Evolutionary conservation across 2,888 invertebrate genomes (phyloP).

Genomic region (Cheilosia scutellata): DNA sequence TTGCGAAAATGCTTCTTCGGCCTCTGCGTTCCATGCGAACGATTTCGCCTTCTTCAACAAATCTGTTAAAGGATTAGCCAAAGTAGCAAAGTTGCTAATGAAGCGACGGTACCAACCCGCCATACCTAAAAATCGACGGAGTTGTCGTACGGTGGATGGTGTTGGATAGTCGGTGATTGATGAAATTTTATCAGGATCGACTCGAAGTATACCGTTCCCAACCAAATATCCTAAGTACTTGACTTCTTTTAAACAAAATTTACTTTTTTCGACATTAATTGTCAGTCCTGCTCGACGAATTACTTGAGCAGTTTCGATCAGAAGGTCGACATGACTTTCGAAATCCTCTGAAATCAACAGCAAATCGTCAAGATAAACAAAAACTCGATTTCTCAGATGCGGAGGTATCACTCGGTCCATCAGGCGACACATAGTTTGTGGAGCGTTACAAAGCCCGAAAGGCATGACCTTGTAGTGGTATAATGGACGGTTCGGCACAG

Average conservation of each 20-base stretch:
- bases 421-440: neutral
- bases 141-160: neutral
- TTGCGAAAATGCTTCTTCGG: no score
- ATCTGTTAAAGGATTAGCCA: neutral
- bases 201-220: no score
- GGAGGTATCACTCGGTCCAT: neutral
- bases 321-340: neutral
- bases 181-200: no score
- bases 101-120: neutral
- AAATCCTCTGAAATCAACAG: neutral
- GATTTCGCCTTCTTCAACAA: neutral
- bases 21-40: neutral
- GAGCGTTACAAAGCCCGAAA: neutral
- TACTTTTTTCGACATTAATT: conserved; percentile 1
- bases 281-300: neutral
- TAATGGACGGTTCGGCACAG: no score
- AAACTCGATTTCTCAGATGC: neutral
- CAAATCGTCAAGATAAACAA: conserved; percentile 14
- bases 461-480: no score
- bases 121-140: conserved; percentile 29
- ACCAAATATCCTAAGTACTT: no score
- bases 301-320: neutral
- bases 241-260: no score
- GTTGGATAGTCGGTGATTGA: neutral
- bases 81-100: neutral